A percentile compares a stretch with the other conserved stretches of the same genome.
Evolutionary conservation across 2,888 invertebrate genomes (phyloP).

Genomic region (Autographa gamma): DNA sequence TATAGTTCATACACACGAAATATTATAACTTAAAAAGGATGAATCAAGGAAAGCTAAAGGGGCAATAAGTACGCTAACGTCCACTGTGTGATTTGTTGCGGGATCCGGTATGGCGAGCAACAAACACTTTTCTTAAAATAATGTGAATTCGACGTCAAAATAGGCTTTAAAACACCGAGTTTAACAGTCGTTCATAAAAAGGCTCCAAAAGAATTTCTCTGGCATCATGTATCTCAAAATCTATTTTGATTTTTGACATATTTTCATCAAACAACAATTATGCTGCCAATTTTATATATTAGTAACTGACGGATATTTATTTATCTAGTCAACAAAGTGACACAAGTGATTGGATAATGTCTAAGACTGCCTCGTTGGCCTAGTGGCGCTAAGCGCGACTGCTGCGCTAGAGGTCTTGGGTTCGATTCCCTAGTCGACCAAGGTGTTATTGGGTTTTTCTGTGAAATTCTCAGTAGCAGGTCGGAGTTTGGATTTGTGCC

Average conservation of each 20-base stretch:
- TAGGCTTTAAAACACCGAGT: background rate
- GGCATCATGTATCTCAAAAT: background rate
- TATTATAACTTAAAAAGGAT: too few relatives aligned
- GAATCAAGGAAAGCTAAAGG: too few relatives aligned
- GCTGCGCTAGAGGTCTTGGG: too few relatives aligned
- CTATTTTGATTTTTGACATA: background rate
- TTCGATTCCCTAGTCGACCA: too few relatives aligned
- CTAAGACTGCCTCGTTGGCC: too few relatives aligned
- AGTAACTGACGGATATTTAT: background rate
- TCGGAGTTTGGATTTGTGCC: too few relatives aligned
- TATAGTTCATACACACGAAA: too few relatives aligned
- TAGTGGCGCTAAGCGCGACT: too few relatives aligned
- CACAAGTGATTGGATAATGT: background rate
- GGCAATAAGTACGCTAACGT: too few relatives aligned
- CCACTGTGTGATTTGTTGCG: background rate
- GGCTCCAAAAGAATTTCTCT: background rate
- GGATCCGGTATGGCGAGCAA: background rate
- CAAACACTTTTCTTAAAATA: background rate
- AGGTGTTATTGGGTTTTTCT: too few relatives aligned
- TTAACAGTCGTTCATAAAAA: background rate
- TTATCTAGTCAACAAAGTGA: background rate
- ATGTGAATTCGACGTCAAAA: background rate
- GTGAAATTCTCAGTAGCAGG: too few relatives aligned
- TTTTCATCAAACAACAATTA: background rate
- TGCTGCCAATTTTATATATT: background rate